A percentile compares a stretch with the other conserved stretches of the same genome.
These are phyloP conservation scores for Bufotes viridis DNA, from an alignment of 2,797 vertebrate genomes.

Conservation along the genomic window DNA sequence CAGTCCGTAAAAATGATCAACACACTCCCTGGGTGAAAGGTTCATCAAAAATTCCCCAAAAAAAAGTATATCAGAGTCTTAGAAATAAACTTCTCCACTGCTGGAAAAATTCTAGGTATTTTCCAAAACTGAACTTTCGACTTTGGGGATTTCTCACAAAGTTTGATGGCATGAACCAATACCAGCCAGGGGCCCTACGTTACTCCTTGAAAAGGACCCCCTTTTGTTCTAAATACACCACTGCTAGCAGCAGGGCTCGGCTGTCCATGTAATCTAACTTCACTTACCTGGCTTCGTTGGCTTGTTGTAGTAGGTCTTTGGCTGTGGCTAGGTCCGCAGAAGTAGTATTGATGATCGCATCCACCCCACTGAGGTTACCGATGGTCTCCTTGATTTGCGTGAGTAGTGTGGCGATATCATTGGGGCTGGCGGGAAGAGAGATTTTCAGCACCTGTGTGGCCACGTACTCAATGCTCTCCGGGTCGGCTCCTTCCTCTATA, in stretches of 20 bases:
- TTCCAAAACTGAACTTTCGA: no score
- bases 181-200: no score
- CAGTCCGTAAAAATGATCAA: not conserved
- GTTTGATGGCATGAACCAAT: no score
- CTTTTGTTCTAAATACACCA: no score
- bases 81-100: not conserved
- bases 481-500: conserved; percentile 86
- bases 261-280: no score
- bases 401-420: conserved; percentile 71
- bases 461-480: conserved; percentile 84
- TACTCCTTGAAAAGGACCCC: no score
- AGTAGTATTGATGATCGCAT: conserved; percentile 78
- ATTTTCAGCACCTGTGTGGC: conserved; percentile 82
- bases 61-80: not conserved
- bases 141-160: no score
- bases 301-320: conserved; percentile 75
- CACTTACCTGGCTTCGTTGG: conserved; percentile 78
- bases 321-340: conserved; percentile 71
- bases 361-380: conserved; percentile 75
- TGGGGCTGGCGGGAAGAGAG: conserved; percentile 76
- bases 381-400: conserved; percentile 78
- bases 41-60: not conserved
- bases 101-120: not conserved
- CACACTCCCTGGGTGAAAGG: not conserved
- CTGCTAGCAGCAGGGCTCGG: no score